Base-by-base conservation (phyloP, 2,888 invertebrate genomes). In the Coleophora deauratella region DNA sequence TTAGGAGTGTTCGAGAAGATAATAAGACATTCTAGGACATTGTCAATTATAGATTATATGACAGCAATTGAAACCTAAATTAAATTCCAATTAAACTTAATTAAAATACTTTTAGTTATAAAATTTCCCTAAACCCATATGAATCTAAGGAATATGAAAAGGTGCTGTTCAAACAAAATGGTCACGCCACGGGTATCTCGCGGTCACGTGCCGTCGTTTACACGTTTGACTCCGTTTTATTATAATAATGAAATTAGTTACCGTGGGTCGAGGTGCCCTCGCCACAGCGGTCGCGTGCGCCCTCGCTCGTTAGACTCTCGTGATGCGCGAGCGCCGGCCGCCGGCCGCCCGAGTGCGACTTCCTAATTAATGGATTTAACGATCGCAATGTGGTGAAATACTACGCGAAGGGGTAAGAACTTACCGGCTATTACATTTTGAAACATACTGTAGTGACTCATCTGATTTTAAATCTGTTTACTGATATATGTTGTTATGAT, bases 221-320 rank as follows among this genome's bases (percentile, higher is more conserved):
- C 76, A 74, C 74, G 63, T 79, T 80, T 76, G 75, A 74, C 75
- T 78, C 61, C 63, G 62, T 76, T 80, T 79, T 77, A 79, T 80
- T 79, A 74, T 73, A 71, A 78, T 78, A 82, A 81, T 81, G 72
- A 77, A 80, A 80, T 79, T n/a, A n/a, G n/a, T n/a, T 76, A 82
- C 79, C 31, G 11, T 10, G 31, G 31, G 31, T 9, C 13, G 14
- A 6, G 33, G 13, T 10, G 31, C 11, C 31, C n/a, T 58, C 66
- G 42, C 59, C 41, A 45, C 44, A 40, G 48, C 46, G 44, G 35
- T 43, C 48, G 56, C 28, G 27, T 14, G 8, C 68, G 31, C 64
- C 58, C 60, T 57, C 59, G 53, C 79, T 79, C 78, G 80, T 82
- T 78, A 78, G 72, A 76, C 71, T 63, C 60, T 57, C 62, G 57